Conservation (phyloP, 2,888 invertebrate species). For the Leptopilina drosophilae region DNA sequence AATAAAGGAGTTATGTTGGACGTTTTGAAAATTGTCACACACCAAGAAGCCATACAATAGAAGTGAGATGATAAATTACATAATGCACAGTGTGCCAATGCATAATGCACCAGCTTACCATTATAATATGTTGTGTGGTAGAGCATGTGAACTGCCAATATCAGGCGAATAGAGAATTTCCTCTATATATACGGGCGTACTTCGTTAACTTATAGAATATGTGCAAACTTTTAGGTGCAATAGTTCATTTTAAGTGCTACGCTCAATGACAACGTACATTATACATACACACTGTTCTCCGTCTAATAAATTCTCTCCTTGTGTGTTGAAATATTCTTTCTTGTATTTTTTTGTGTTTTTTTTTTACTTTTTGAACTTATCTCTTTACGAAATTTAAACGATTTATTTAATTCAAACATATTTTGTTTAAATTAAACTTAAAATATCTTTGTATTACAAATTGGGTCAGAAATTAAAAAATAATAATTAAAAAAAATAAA, state of each 20-base stretch:
- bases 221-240: constrained; percentile 23
- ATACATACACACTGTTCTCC: neutral
- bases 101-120: constrained; percentile 40
- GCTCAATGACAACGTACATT: neutral
- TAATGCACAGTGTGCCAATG: constrained; percentile 15
- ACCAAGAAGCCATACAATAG: constrained; percentile 22
- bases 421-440: too few relatives aligned
- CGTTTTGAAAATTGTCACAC: constrained; percentile 19
- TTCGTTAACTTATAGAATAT: constrained; percentile 20
- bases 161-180: constrained; percentile 22
- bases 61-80: constrained; percentile 18
- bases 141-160: constrained; percentile 35
- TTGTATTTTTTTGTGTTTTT: too few relatives aligned
- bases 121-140: constrained; percentile 33
- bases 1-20: neutral
- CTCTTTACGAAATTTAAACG: too few relatives aligned
- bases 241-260: constrained; percentile 11
- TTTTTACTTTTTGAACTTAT: too few relatives aligned
- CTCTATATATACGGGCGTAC: neutral
- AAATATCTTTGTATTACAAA: too few relatives aligned
- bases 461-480: too few relatives aligned
- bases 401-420: too few relatives aligned
- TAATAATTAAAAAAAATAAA: too few relatives aligned
- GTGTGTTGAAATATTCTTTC: too few relatives aligned
- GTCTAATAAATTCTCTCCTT: too few relatives aligned